Evolutionary conservation across 2,797 vertebrate species (phyloP), one percentile per base, ranked within the genome.

Genomic region (Thripadectes ignobilis): DNA sequence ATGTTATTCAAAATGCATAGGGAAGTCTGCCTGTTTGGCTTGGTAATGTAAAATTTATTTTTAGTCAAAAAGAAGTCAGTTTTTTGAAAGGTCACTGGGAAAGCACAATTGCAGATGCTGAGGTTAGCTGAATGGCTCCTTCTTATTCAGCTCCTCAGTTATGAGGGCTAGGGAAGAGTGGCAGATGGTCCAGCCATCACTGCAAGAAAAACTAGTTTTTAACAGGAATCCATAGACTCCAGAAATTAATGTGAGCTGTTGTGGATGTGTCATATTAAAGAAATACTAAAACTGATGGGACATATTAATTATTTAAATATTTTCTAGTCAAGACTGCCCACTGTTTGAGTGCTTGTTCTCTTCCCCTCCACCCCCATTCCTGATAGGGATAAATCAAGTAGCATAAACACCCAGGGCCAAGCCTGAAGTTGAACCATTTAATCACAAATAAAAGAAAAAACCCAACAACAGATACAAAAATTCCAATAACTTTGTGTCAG

Each of bases 71-170:
- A 91, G 20, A 71, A 77, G 38, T 19, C 30, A 18, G 12, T 43
- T 90, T 87, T 91, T 80, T 20, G 76, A 92, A 88, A 95, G 72
- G 68, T 77, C 89, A 65, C 46, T 21, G 32, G 67, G 65, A 77
- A 96, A 68, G 49, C 68, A 89, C 75, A 85, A 78, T 12, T 80
- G 54, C 90, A 92, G 86, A 94, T 61, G 30, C 26, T 61, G 61
- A 87, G 51, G 46, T 73, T 63, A 68, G 38, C 51, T 89, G 75
- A 89, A 85, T 74, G 86, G 10, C 30, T 95, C 55, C 74, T 92
- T 45, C 51, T 89, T 81, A 22, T 73, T 92, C 39, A 87, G 65
- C 23, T 46, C 65, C 27, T 65, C 58, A 51, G 39, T 65, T 12
- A 2, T 19, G 43, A 91, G 49, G 38, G 57, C n/a, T 13, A 14